phyloP scores from a whole-genome alignment of 2,888 invertebrate species.

The Neocrepidodera transversa region DNA sequence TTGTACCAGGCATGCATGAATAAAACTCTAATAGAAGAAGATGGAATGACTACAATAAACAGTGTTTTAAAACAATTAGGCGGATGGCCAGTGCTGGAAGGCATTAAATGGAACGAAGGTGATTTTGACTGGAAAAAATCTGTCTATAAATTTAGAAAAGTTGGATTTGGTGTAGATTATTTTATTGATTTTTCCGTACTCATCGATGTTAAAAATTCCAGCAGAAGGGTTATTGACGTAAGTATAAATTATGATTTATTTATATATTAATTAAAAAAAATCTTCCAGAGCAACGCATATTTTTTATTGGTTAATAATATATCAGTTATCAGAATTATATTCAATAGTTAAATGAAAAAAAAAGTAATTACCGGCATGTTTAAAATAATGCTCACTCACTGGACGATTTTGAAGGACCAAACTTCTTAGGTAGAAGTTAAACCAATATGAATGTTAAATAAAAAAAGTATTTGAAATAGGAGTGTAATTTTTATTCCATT shows the following conservation, averaged over 20 bases:
- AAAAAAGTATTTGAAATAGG: no score
- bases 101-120: conserved; percentile 73
- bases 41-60: conserved; percentile 77
- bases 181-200: conserved; percentile 90
- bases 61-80: conserved; percentile 79
- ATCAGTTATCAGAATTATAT: no score
- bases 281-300: no score
- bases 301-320: no score
- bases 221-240: conserved; percentile 84
- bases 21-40: conserved; percentile 79
- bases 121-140: conserved; percentile 83
- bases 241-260: conserved; percentile 58
- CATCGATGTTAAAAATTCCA: conserved; percentile 88
- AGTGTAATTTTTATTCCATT: no score
- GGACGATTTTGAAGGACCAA: no score
- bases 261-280: no score
- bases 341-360: no score
- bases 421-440: no score
- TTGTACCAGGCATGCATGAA: conserved; percentile 90
- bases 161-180: conserved; percentile 89
- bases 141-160: conserved; percentile 79
- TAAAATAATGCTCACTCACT: no score
- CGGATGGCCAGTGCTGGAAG: conserved; percentile 93
- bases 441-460: no score
- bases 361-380: no score